Evolutionary conservation across 2,888 invertebrate genomes (phyloP), one percentile per base, ranked within the genome.

Genomic region (Encarsia formosa): DNA sequence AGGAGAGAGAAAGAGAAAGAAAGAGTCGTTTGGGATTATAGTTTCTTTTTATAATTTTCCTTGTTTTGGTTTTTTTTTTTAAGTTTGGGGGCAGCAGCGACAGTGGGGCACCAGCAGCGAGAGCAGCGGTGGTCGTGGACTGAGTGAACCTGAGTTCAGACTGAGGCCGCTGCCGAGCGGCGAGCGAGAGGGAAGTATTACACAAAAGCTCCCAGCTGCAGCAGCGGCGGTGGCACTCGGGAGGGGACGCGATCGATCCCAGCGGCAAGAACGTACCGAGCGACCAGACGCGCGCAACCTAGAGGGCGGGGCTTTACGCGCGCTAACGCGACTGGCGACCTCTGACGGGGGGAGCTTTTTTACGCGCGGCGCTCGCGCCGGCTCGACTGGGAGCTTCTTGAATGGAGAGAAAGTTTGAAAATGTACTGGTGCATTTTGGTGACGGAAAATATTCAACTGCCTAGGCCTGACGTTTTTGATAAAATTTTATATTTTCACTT

Each of bases 141-240:
- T 13, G 5, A 5, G 68, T 73, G 70, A 70, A 71, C 69, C 68
- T 67, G 71, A 69, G 67, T 69, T 69, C 67, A 65, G 68, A 73
- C 73, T 70, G 69, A 68, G 64, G 68, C 61, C 35, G 24, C 40
- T 24, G 19, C 23, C 4, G 39, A 22, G 22, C 20, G 13, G 39
- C 39, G 15, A n/a, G 39, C 39, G 39, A 13, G 22, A 22, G 29
- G 13, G 8, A 29, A 13, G 18, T 13, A 19, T 13, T 18, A 15
- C 15, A 19, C 20, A n/a, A 32, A 32, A 16, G 29, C 29, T 29
- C 13, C n/a, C n/a, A 5, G 34, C 34, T 34, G 13, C 38, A 15
- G 8, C 23, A 15, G 40, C 24, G 54, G 50, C 56, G 61, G 57
- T 65, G 69, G 66, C 62, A 59, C 29, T 29, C 13, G 29, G 13